Evolutionary conservation across 2,797 vertebrate species (phyloP), one percentile per base, ranked within the genome.

Genomic region (Chelidonichthys spinosus): DNA sequence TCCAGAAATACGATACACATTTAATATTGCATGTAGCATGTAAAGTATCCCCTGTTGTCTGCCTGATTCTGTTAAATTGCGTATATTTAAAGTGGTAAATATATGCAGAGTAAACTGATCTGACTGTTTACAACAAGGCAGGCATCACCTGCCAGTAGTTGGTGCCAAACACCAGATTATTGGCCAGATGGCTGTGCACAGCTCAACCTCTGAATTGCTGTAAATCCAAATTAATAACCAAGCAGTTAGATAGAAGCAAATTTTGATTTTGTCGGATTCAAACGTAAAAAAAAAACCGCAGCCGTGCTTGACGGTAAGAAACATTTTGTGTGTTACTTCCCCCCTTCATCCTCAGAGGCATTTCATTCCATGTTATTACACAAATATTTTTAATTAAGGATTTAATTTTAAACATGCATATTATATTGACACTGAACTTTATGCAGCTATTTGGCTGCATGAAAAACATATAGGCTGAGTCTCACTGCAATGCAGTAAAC

Each of bases 161-260:
- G 58, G 7, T 58, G 74, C 74, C 73, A 77, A 72, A 65, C 33
- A 37, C 1, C 74, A 61, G 6, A 52, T 56, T 32, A 63, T 62
- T 69, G 61, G 55, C 61, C 79, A 63, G 63, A 58, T 72, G 63
- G 68, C 63, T 49, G n/a, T 3, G 40, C 14, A 4, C 53, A 7
- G 61, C 58, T 67, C 47, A 25, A 6, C 69, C 53, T 77, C 69
- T 73, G 33, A 46, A 42, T 65, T 11, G 47, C 64, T 49, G 33
- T 4, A 2, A 15, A 52, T 39, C 10, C 13, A 42, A 53, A 65
- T 9, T 4, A 58, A 62, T 40, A 46, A 44, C 33, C 14, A 55
- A 50, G 47, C 54, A 53, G 8, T 58, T 39, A 13, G n/a, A 69
- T 1, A 5, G 37, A 53, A 47, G 17, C 35, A 52, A n/a, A n/a